These are phyloP conservation scores for Podabrus alpinus DNA, from an alignment of 2,888 invertebrate genomes.

Conservation along the genomic window DNA sequence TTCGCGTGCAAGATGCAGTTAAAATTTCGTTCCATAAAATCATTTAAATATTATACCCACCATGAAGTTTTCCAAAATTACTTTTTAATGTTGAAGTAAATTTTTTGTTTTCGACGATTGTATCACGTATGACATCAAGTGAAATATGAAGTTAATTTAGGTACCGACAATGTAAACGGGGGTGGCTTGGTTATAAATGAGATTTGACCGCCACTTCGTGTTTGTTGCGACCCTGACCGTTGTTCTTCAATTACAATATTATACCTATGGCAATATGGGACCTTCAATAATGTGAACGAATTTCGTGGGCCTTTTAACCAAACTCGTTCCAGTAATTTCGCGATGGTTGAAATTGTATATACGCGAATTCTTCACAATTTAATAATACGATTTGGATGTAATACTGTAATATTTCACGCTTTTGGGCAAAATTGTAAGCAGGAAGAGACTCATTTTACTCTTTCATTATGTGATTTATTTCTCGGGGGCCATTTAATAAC, in stretches of 20 bases:
- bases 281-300: neutral
- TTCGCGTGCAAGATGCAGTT: neutral
- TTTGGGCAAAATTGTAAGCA: neutral
- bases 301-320: neutral
- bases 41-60: neutral
- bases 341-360: neutral
- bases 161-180: neutral
- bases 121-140: neutral
- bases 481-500: neutral
- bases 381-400: neutral
- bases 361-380: neutral
- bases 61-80: neutral
- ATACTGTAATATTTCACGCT: neutral
- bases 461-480: neutral
- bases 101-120: neutral
- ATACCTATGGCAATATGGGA: neutral
- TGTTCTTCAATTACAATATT: neutral
- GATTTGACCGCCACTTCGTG: neutral
- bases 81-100: neutral
- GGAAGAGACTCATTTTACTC: neutral
- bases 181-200: neutral
- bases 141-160: neutral
- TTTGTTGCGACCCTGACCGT: neutral
- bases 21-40: neutral
- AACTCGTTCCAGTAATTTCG: neutral